A percentile compares a stretch with the other conserved stretches of the same genome.
Evolutionary conservation across 2,113 vertebrate genomes (phyloP).

Genomic region (Nesoenas mayeri): DNA sequence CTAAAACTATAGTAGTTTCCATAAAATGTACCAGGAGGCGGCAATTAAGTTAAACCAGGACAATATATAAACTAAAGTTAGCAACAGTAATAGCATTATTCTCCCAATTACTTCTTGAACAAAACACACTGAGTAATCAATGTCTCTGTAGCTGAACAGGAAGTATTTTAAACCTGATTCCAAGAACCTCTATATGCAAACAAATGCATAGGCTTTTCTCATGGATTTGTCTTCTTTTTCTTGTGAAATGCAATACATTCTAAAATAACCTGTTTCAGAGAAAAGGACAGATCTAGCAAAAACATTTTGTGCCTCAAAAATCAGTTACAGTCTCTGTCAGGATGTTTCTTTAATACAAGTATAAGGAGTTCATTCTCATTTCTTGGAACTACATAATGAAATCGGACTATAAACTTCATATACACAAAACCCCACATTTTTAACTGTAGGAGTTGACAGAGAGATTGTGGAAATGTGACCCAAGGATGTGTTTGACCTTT

Average conservation of each 20-base stretch:
- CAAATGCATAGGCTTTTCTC: not conserved
- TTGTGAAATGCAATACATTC: not conserved
- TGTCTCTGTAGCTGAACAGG: not conserved
- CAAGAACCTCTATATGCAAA: not conserved
- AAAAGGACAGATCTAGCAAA: not conserved
- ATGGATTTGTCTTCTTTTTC: not conserved
- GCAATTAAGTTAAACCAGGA: not conserved
- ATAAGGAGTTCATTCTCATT: not conserved
- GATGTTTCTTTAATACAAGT: not conserved
- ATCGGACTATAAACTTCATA: not conserved
- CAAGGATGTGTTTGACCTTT: not conserved
- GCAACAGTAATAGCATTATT: not conserved
- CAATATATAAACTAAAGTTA: not conserved
- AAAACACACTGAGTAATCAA: not conserved
- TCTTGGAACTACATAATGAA: not conserved
- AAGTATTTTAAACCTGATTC: not conserved
- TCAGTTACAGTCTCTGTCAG: not conserved
- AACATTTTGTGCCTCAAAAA: not conserved
- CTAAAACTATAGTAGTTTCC: not conserved
- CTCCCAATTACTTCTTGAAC: not conserved
- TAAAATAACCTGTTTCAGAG: not conserved
- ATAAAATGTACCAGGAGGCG: not conserved
- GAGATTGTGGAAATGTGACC: not conserved
- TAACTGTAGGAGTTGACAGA: not conserved
- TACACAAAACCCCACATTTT: not conserved